These are phyloP conservation scores for Chromoteleia sp. DNA, from an alignment of 2,888 invertebrate genomes.

Conservation along the genomic window DNA sequence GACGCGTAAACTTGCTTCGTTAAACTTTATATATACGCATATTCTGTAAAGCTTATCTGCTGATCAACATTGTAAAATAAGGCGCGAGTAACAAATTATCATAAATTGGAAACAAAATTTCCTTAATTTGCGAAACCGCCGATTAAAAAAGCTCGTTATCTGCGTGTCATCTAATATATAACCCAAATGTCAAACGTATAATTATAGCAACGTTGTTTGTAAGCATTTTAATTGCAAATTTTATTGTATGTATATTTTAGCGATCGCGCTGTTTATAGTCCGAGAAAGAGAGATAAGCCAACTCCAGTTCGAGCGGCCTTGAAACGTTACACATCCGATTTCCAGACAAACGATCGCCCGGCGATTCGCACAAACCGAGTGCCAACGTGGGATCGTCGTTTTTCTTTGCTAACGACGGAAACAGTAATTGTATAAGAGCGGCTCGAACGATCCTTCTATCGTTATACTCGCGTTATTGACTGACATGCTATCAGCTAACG, in stretches of 20 bases:
- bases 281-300: constrained; percentile 59
- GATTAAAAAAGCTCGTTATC: constrained; percentile 17
- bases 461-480: constrained; percentile 69
- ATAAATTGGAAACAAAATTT: neutral
- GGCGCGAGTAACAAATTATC: constrained; percentile 5
- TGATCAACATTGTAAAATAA: neutral
- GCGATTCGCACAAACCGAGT: constrained; percentile 66
- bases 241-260: constrained; percentile 68
- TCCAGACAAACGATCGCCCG: constrained; percentile 66
- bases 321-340: constrained; percentile 68
- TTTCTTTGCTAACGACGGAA: constrained; percentile 65
- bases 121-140: neutral
- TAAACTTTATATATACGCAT: neutral
- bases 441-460: constrained; percentile 66
- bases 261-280: constrained; percentile 56
- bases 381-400: constrained; percentile 64
- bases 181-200: constrained; percentile 41
- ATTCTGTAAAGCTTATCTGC: neutral
- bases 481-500: constrained; percentile 69
- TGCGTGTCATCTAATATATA: constrained; percentile 40
- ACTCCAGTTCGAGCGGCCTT: constrained; percentile 42
- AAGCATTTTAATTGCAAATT: constrained; percentile 67
- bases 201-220: constrained; percentile 57
- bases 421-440: constrained; percentile 69
- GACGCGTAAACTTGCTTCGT: neutral